Percentiles rank a stretch among this genome's conserved stretches.
Conservation (phyloP, 2,113 vertebrate species). For the Crotalus helleri region DNA sequence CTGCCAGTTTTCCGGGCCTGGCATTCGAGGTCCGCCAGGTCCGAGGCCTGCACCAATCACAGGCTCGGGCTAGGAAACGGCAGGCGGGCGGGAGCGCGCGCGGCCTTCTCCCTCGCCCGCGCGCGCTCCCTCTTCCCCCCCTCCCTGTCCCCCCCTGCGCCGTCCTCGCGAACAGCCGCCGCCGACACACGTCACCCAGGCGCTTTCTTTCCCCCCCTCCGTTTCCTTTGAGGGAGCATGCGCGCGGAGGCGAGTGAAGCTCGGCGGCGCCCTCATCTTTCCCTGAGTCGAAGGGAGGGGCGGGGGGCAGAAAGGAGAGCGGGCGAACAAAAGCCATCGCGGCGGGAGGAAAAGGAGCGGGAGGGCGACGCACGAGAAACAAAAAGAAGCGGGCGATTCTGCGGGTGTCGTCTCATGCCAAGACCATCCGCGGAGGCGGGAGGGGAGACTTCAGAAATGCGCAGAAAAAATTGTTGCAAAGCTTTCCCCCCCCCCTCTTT, state of each 20-base stretch:
- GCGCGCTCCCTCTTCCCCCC: conserved; percentile 33
- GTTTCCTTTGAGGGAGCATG: not conserved
- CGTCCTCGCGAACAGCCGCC: conserved; percentile 48
- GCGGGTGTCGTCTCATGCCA: not conserved
- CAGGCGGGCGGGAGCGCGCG: conserved; percentile 73
- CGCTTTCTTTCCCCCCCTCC: not conserved
- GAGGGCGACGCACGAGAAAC: not conserved
- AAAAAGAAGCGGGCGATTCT: not conserved
- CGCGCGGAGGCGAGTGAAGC: not conserved
- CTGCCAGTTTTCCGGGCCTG: conserved; percentile 37
- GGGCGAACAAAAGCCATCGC: not conserved
- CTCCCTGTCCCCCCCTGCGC: conserved; percentile 13
- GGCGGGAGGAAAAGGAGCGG: not conserved
- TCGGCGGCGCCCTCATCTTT: conserved; percentile 8
- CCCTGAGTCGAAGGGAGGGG: not conserved
- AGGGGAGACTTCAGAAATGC: not conserved
- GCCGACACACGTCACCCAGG: conserved; percentile 73
- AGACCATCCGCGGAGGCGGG: no score
- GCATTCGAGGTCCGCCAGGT: conserved; percentile 41
- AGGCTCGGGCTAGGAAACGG: conserved; percentile 61
- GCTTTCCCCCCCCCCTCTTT: not conserved
- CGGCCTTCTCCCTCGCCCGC: conserved; percentile 69
- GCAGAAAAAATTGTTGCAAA: not conserved
- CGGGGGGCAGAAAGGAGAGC: not conserved
- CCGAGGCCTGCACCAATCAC: conserved; percentile 82